These are phyloP conservation scores for Dermochelys coriacea DNA, from an alignment of 2,797 vertebrate species.

Conservation along the genomic window DNA sequence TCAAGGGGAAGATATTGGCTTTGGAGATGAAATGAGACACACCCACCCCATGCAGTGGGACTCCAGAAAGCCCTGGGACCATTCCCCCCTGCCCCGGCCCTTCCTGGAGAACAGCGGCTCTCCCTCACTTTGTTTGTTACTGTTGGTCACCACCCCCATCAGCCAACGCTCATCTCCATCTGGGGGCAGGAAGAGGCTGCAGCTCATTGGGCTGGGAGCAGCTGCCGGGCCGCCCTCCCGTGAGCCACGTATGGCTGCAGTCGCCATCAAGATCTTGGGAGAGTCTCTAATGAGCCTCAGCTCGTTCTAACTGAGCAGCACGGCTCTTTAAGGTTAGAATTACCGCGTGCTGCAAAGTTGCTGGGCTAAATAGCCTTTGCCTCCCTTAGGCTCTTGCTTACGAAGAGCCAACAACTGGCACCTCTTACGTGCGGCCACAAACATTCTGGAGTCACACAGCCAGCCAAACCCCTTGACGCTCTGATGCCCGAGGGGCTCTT, in stretches of 20 bases:
- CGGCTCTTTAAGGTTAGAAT: not conserved
- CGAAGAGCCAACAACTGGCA: not conserved
- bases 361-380: not conserved
- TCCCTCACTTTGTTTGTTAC: slow-evolving; percentile 43
- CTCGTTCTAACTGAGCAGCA: not conserved
- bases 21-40: not conserved
- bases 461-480: not conserved
- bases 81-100: not conserved
- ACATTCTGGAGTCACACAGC: not conserved
- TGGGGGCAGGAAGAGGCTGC: slow-evolving; percentile 57
- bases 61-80: not conserved
- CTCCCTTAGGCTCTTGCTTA: not conserved
- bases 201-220: not conserved
- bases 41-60: fast-evolving
- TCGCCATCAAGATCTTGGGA: not conserved
- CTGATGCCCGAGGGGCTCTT: not conserved
- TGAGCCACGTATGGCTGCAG: not conserved
- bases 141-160: slow-evolving; percentile 58
- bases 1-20: not conserved
- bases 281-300: not conserved
- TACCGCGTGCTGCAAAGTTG: too few relatives aligned
- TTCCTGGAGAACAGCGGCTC: slow-evolving; percentile 1
- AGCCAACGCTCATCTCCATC: slow-evolving; percentile 60
- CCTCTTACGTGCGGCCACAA: not conserved
- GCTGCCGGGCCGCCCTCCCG: not conserved